Evolutionary conservation across 1,140 invertebrate genomes (phyloP), one percentile per base, ranked within the genome.

Genomic region (Mycetomoellerius zeteki): DNA sequence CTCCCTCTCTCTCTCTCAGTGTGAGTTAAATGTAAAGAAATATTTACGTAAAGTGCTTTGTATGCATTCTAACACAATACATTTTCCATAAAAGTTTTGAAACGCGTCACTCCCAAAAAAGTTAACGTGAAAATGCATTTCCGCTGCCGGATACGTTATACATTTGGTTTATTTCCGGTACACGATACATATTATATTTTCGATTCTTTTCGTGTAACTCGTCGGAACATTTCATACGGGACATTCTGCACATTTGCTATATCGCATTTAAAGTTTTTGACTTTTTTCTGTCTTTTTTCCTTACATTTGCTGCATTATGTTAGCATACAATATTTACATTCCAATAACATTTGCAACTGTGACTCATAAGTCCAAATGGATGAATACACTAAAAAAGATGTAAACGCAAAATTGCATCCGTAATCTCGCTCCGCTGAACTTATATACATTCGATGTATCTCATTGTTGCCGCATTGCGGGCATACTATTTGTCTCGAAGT

Each of bases 111-210:
- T 71, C 8, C 21, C 33, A 27, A 47, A 19, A 5, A 82, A 75
- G 69, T 84, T 84, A 50, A 4, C 21, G 14, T 56, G 37, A 75
- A 84, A 75, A 84, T 75, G 24, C n/a, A 52, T 64, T 80, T 7
- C 58, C 12, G 6, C 27, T 12, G 33, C 73, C 19, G 67, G 54
- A 73, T 73, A 72, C 3, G 80, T 54, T 50, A 67, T 54, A 16
- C 52, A 60, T 58, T 60, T 37, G 33, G 37, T 73, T 60, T 24
- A 73, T 60, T 73, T 84, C 80, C 54, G 80, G n/a, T 21, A 12
- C 7, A 21, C 6, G n/a, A 80, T 14, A 52, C 27, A 37, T 30
- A 37, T 82, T 73, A 47, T 73, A 58, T 56, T 19, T 84, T 60
- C 80, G 54, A 60, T 84, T 60, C 14, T 47, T 14, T 69, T 3